Evolutionary conservation across 2,797 vertebrate species (phyloP).

Genomic region (Melanotaenia boesemani): DNA sequence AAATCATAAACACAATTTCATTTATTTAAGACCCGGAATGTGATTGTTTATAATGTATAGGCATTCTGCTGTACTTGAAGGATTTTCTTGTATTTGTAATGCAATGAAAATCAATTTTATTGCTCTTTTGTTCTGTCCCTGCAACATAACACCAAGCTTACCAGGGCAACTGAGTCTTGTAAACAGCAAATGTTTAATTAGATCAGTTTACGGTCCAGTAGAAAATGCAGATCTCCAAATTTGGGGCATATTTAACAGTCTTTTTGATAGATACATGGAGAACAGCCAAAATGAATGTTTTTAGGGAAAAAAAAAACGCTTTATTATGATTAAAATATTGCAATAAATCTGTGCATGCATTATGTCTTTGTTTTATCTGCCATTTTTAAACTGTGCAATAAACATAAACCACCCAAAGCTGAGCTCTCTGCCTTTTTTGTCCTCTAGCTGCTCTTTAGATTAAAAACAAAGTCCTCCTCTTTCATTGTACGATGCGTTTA

Average conservation of each 20-base stretch:
- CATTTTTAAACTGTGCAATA: conserved; percentile 39
- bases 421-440: conserved; percentile 46
- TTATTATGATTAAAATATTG: not conserved
- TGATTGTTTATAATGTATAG: conserved; percentile 15
- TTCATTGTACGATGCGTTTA: conserved; percentile 13
- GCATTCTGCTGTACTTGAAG: conserved; percentile 1
- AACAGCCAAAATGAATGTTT: not conserved
- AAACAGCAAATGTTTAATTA: not conserved
- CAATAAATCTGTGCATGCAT: not conserved
- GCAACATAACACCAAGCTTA: not conserved
- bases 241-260: not conserved
- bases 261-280: not conserved
- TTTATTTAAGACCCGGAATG: conserved; percentile 14
- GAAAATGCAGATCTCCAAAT: not conserved
- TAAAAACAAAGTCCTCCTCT: conserved; percentile 37
- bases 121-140: not conserved
- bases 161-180: not conserved
- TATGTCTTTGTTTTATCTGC: conserved; percentile 4
- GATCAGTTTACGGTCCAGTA: not conserved
- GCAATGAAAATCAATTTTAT: conserved; percentile 1
- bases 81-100: not conserved
- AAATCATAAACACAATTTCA: conserved; percentile 5
- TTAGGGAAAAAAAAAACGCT: not conserved
- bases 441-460: conserved; percentile 13
- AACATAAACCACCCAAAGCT: conserved; percentile 37